Conservation (phyloP, 2,797 vertebrate genomes). For the Borostomias antarcticus region DNA sequence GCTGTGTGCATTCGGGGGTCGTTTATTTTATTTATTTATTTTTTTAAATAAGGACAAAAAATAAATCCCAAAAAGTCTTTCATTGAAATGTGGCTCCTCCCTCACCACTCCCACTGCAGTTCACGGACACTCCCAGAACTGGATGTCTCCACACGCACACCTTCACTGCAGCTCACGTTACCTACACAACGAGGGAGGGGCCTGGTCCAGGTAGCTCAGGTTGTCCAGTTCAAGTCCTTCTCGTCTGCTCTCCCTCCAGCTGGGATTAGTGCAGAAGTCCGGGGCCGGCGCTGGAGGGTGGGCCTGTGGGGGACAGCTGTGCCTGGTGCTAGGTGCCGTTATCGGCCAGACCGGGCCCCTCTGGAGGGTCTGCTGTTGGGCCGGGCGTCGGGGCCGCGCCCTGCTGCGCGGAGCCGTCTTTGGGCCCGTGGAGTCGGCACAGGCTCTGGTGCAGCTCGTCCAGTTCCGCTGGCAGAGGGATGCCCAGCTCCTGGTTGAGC, state of each 20-base stretch:
- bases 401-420: constrained; percentile 54
- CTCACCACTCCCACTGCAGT: constrained; percentile 25
- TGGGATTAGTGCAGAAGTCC: constrained; percentile 58
- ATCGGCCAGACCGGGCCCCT: constrained; percentile 59
- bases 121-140: constrained; percentile 28
- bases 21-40: too few species aligned
- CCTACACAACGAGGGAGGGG: constrained; percentile 5
- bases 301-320: not conserved
- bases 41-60: too few species aligned
- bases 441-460: constrained; percentile 91
- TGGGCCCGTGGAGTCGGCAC: constrained; percentile 80
- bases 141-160: constrained; percentile 11
- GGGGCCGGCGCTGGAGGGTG: constrained; percentile 24
- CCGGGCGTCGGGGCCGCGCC: constrained; percentile 31
- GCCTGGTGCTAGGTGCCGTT: constrained; percentile 55
- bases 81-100: constrained; percentile 64
- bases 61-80: constrained; percentile 11
- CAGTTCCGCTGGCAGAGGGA: constrained; percentile 91
- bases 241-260: constrained; percentile 32
- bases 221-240: constrained; percentile 32
- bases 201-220: constrained; percentile 55
- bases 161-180: not conserved
- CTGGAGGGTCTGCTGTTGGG: constrained; percentile 64
- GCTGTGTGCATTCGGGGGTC: constrained; percentile 7
- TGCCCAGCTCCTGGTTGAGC: constrained; percentile 90